These are phyloP conservation scores for Cerastis rubricosa DNA, from an alignment of 2,888 invertebrate genomes.

Conservation along the genomic window DNA sequence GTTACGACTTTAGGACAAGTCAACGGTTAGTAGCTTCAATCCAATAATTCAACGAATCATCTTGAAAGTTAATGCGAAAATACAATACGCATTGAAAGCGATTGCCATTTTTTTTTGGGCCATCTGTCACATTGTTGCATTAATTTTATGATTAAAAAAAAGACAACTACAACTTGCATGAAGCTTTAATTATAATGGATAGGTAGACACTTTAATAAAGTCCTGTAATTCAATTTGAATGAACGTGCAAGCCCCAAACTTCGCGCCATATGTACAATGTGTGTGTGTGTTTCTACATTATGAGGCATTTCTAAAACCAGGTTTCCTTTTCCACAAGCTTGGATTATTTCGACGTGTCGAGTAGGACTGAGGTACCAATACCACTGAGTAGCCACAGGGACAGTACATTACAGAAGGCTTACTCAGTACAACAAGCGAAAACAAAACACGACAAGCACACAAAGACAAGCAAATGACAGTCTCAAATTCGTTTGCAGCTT, in stretches of 20 bases:
- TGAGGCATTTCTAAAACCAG: constrained; percentile 44
- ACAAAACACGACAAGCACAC: too few species aligned
- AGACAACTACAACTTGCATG: too few species aligned
- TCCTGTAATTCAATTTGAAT: neutral
- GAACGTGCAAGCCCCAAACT: constrained; percentile 3
- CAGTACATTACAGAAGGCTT: neutral
- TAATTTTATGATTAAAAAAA: too few species aligned
- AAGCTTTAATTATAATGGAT: too few species aligned
- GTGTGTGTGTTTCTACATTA: constrained; percentile 50
- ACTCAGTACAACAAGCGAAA: neutral
- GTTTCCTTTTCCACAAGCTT: constrained; percentile 49
- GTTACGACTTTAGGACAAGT: neutral
- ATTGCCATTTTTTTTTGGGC: neutral
- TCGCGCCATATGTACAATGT: neutral
- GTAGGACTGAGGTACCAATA: neutral
- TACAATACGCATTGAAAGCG: neutral
- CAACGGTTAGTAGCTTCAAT: neutral
- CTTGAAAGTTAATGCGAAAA: neutral
- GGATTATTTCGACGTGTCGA: constrained; percentile 50
- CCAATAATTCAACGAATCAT: neutral
- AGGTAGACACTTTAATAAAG: neutral
- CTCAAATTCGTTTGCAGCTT: neutral
- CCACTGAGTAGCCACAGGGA: neutral
- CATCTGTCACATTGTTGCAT: neutral
- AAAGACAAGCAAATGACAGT: neutral